Conservation (phyloP, 1,140 invertebrate genomes). For the Cydia amplana region DNA sequence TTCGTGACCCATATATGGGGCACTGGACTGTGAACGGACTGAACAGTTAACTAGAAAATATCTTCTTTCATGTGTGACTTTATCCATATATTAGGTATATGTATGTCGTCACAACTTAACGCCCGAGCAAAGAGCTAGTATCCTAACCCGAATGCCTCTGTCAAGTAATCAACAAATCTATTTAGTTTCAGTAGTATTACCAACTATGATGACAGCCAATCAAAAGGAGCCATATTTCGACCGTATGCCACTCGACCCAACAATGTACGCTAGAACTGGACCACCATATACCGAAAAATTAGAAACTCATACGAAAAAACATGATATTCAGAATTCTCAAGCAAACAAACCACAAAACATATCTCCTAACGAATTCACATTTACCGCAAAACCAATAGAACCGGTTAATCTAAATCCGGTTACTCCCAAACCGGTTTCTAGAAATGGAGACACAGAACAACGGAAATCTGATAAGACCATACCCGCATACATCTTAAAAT, state of each 20-base stretch:
- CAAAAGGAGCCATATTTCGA: background rate
- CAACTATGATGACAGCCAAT: background rate
- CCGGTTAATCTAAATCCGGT: background rate
- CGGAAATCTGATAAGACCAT: background rate
- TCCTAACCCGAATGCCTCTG: too few species aligned
- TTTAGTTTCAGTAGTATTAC: slow-evolving; percentile 7
- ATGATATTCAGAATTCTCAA: background rate
- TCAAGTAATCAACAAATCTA: background rate
- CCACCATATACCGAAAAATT: background rate
- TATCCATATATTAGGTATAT: too few species aligned
- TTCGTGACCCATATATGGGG: too few species aligned
- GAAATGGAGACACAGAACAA: background rate
- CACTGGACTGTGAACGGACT: too few species aligned
- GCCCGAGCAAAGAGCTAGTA: too few species aligned
- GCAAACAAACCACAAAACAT: background rate
- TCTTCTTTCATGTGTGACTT: too few species aligned
- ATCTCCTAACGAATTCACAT: background rate
- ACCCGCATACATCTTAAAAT: background rate
- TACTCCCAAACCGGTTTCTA: background rate
- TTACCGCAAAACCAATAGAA: background rate
- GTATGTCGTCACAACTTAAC: too few species aligned
- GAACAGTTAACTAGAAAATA: too few species aligned
- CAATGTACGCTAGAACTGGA: background rate
- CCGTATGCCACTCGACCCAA: background rate
- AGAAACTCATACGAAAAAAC: background rate